Conservation (phyloP, 2,113 vertebrate species). For the Rhabdornis inornatus region DNA sequence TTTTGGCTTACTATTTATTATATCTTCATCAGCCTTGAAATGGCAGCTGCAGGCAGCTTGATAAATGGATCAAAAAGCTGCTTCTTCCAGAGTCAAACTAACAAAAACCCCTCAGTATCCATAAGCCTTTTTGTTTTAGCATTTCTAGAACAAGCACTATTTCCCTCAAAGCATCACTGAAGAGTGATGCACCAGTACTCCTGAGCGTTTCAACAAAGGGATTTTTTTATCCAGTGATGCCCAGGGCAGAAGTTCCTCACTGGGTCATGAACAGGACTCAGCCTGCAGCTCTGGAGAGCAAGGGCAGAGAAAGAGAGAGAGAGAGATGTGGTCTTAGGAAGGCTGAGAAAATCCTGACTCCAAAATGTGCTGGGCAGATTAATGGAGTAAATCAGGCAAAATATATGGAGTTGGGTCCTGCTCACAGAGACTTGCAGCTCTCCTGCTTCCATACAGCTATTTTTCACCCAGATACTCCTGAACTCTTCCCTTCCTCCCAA, state of each 20-base stretch:
- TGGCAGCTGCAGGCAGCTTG: conserved; percentile 15
- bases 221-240: background rate
- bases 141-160: background rate
- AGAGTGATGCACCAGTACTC: background rate
- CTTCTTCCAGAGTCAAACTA: background rate
- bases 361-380: background rate
- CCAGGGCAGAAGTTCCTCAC: background rate
- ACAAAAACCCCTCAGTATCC: background rate
- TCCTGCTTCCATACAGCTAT: background rate
- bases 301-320: background rate
- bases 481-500: background rate
- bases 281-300: background rate
- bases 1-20: background rate
- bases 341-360: background rate
- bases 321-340: background rate
- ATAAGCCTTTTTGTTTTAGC: background rate
- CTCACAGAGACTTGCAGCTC: background rate
- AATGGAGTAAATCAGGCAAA: background rate
- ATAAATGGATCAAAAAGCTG: conserved; percentile 28
- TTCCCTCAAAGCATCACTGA: background rate
- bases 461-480: background rate
- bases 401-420: background rate
- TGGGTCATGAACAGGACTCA: background rate
- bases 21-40: conserved; percentile 27
- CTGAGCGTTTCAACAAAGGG: background rate